Base-by-base conservation (phyloP, 2,113 vertebrate genomes). In the Pogonocichla stellata region DNA sequence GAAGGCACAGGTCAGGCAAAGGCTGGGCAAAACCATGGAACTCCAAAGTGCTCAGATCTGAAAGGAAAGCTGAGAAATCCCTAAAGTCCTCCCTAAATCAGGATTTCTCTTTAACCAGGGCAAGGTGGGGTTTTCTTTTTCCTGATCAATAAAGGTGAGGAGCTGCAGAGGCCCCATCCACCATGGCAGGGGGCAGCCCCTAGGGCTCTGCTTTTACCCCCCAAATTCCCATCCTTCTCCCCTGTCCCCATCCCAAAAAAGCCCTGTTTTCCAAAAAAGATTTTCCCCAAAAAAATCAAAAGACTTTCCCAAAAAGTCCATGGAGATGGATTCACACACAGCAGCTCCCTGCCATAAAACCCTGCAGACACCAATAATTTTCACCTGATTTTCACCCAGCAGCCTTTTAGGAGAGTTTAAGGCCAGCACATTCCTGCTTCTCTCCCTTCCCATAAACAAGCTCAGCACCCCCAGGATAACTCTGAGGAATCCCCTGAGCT, bases 341-440 rank as follows among this genome's bases (percentile, higher is more conserved):
- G 24, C 18, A 6, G 50, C 50, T 16, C 47, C 8, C 10, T 0
- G 14, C 62, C 48, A 31, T 45, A 54, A 92, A 91, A 36, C 5
- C 43, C 65, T 40, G 40, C 12, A 42, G 50, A 12, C 19, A 17
- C 3, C 0, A 0, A 6, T 10, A 51, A 16, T 42, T 34, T 61
- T 7, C 29, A n/a, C 43, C 62, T n/a, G 60, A 43, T 61, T 77
- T 25, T 16, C 58, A 61, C 58, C 65, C 88, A 17, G 28, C 42
- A 31, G 47, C 10, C 4, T 66, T 23, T 19, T 20, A 16, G 4
- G 10, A 28, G 10, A 10, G 7, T 23, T 48, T 3, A 29, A 64
- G 3, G 11, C 23, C 1, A 0, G 29, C 14, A 0, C 18, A 1
- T 31, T 33, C 24, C 29, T 10, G 61, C 8, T 19, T 50, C 60